Base-by-base conservation (phyloP, 2,888 invertebrate genomes). In the Augochlorella aurata region DNA sequence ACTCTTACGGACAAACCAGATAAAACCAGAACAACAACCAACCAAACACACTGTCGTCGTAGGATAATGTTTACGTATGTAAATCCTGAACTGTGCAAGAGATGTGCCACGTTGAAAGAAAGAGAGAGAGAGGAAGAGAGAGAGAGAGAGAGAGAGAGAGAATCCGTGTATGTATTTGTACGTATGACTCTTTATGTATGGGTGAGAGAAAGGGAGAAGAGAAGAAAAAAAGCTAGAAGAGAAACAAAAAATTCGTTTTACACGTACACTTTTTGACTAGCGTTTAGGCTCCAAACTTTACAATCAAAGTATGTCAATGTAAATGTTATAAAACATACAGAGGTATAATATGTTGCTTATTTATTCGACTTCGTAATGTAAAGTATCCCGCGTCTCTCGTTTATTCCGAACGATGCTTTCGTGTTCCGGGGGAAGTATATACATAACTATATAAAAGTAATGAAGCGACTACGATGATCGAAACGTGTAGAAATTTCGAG, bases 331-430 rank as follows among this genome's bases (percentile, higher is more conserved):
- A 52, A 58, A 76, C 82, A 73, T 75, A 74, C 71, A 65, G 65
- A 68, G 74, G n/a, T 79, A 72, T 74, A 61, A 85, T 79, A 79
- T 58, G 83, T 83, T 84, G 83, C 72, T 84, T 83, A 80, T 84
- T 83, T 80, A 77, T 84, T 83, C 74, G 83, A 77, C 58, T 74
- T 77, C 70, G 70, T 77, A 44, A 83, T 58, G 24, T 61, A 70
- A 72, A 69, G 52, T 74, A 58, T 24, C 69, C 63, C 79, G 70
- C 49, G 76, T 77, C 66, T 67, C 74, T 67, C 74, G 69, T 81
- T 79, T 65, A n/a, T 44, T 66, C 70, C 70, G 65, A 44, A 74
- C 54, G 77, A 75, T 69, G 81, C 72, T 77, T 69, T 82, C 61
- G 38, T 73, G 70, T 61, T 73, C 65, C 63, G 50, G 47, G 21